Conservation (phyloP, 2,888 invertebrate species). For the Drosophila macrospina region DNA sequence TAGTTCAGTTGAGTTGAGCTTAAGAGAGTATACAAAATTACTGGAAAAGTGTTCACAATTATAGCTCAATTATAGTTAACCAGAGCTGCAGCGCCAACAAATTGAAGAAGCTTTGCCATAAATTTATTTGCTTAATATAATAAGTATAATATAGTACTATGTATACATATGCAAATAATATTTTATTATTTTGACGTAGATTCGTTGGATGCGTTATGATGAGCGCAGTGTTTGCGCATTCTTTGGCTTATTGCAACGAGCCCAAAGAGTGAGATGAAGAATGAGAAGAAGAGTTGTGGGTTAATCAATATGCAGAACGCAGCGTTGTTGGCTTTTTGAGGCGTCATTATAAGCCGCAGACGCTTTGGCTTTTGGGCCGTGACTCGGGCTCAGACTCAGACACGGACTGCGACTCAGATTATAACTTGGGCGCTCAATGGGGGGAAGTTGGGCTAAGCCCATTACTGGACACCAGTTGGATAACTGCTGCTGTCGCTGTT, state of each 20-base stretch:
- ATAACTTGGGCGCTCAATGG: conserved; percentile 38
- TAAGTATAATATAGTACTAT: no score
- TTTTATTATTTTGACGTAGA: conserved; percentile 6
- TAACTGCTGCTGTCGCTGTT: conserved; percentile 50
- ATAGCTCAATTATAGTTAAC: no score
- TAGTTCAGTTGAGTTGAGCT: no score
- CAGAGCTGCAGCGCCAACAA: no score
- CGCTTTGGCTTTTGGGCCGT: conserved; percentile 45
- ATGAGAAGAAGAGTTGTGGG: conserved; percentile 27
- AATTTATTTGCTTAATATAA: not conserved
- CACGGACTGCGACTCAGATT: conserved; percentile 16
- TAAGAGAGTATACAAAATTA: no score
- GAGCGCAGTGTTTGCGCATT: conserved; percentile 37
- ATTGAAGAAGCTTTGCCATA: not conserved
- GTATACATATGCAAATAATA: not conserved
- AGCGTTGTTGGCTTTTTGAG: conserved; percentile 37
- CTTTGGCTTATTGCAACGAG: conserved; percentile 44
- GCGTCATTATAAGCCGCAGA: conserved; percentile 65
- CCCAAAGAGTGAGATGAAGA: conserved; percentile 9
- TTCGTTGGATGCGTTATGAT: conserved; percentile 31
- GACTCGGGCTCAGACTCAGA: conserved; percentile 15
- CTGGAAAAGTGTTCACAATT: no score
- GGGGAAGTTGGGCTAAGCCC: conserved; percentile 70
- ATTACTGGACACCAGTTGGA: conserved; percentile 77
- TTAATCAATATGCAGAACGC: conserved; percentile 71